phyloP scores from a whole-genome alignment of 2,113 vertebrate species.

The Todiramphus chloris region DNA sequence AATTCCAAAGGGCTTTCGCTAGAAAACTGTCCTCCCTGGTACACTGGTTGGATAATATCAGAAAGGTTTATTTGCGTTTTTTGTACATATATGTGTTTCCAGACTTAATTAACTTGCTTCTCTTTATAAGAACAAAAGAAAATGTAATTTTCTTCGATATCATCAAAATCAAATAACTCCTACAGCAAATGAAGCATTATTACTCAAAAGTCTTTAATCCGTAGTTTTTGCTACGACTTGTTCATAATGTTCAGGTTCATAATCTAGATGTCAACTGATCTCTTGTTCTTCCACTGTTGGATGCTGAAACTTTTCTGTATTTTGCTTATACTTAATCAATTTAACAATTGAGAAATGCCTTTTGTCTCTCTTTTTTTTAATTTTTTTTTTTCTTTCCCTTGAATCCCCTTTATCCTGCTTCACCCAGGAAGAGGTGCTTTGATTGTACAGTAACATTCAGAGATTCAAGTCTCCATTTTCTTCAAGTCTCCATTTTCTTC shows the following conservation, averaged over 20 bases:
- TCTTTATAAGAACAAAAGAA: constrained; percentile 9
- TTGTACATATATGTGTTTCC: background rate
- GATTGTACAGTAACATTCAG: background rate
- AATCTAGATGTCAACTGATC: background rate
- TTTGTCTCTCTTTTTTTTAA: background rate
- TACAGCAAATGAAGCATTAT: background rate
- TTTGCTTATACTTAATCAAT: background rate
- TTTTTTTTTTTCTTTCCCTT: background rate
- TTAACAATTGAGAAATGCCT: background rate
- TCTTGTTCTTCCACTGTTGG: background rate
- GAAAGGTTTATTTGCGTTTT: background rate
- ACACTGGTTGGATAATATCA: background rate
- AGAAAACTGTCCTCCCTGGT: background rate
- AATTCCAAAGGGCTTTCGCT: background rate
- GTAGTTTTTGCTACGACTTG: background rate
- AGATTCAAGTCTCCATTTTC: background rate
- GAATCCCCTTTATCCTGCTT: background rate
- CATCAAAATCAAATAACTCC: constrained; percentile 10
- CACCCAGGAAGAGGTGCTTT: background rate
- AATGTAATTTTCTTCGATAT: background rate
- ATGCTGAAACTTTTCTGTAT: background rate
- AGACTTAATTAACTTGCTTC: background rate
- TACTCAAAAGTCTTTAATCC: background rate
- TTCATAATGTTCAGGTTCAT: background rate
- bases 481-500: background rate